Evolutionary conservation across 23 tunicate species (phyloP), one percentile per base, ranked within the genome.

Genomic region (Oikopleura dioica): DNA sequence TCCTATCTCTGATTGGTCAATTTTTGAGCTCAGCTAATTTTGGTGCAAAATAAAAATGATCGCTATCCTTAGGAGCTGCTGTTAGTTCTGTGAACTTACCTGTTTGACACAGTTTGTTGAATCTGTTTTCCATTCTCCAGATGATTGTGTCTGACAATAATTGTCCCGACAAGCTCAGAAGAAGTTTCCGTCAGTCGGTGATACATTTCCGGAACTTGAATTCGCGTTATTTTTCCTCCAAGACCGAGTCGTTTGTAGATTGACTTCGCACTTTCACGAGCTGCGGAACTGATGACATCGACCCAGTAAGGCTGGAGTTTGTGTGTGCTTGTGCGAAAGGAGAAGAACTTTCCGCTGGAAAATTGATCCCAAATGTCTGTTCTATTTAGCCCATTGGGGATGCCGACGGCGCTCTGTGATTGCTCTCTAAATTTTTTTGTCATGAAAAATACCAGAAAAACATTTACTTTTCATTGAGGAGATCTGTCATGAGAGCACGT

Each of bases 141-240:
- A 12, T 31, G 30, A 63, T 23, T 16, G 72, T 63, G 72, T 4
- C 72, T 23, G 26, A 63, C 26, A 28, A 63, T 63, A 28, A 63
- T 63, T 28, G 72, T 63, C 33, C 72, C 72, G 26, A 63, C 33
- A 2, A 63, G 72, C 33, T 63, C 72, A 63, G 30, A 12, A 2
- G 30, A 2, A 2, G 30, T 28, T 28, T 21, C 33, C 5, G 72
- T 12, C 33, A 63, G 2, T 28, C 26, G 16, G 72, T 63, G 72
- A 63, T 63, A 63, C 33, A 63, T 31, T 28, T 63, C 72, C 72
- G 72, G 72, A 2, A 63, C 72, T 28, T 63, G 72, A 63, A 63
- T 63, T 63, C 72, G 29, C 5, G 72, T 63, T 24, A 63, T 63
- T 24, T 31, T 24, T 12, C 72, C 72, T 23, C 30, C 2, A 2